phyloP scores from a whole-genome alignment of 2,888 invertebrate species.

The Seira ritae region DNA sequence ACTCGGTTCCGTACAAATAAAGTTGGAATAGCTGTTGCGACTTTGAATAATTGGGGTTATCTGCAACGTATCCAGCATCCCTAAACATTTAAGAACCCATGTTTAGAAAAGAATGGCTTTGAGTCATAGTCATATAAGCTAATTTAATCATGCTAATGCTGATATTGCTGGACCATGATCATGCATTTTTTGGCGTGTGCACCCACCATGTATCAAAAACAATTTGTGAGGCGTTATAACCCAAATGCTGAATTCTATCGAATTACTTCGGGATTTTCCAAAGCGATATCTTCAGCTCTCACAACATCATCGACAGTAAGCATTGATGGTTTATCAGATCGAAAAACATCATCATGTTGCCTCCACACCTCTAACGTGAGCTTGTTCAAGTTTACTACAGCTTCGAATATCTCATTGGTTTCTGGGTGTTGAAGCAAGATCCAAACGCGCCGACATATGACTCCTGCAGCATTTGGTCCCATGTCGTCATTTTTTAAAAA shows the following conservation, averaged over 20 bases:
- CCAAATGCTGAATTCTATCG: background rate
- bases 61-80: slow-evolving; percentile 18
- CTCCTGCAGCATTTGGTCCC: background rate
- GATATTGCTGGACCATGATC: background rate
- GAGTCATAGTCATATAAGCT: background rate
- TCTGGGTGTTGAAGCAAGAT: background rate
- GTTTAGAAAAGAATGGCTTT: too few relatives aligned
- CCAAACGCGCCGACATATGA: background rate
- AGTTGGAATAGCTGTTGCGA: background rate
- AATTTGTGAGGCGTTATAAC: slow-evolving; percentile 17
- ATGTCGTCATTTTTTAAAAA: background rate
- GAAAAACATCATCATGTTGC: background rate
- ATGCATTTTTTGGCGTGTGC: background rate
- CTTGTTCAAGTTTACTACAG: slow-evolving; percentile 34
- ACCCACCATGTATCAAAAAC: background rate
- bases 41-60: slow-evolving; percentile 15
- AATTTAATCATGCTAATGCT: too few relatives aligned
- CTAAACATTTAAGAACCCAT: background rate
- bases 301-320: background rate
- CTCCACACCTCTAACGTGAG: slow-evolving; percentile 15
- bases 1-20: background rate
- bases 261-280: slow-evolving; percentile 22
- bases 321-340: background rate
- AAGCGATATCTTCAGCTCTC: background rate
- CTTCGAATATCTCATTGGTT: background rate